Evolutionary conservation across 2,797 vertebrate genomes (phyloP), one percentile per base, ranked within the genome.

Genomic region (Rhinophrynus dorsalis): DNA sequence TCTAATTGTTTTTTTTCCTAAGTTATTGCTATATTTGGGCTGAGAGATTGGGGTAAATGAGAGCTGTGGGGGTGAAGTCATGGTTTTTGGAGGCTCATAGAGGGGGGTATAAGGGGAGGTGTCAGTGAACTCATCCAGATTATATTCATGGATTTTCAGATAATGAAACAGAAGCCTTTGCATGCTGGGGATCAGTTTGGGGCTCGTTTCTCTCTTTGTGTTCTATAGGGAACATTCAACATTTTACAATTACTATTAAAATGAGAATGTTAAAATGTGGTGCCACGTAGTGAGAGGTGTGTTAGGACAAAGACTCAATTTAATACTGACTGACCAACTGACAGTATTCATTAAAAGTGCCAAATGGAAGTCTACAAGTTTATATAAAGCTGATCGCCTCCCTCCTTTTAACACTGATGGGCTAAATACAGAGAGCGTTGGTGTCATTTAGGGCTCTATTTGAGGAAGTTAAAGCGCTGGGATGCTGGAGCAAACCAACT

Each of bases 271-370:
- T 67, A 73, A 61, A 61, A 74, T 57, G 66, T 35, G 56, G 62
- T 74, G 82, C 77, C 78, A 78, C 63, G 71, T 51, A 67, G 51
- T 58, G 76, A 81, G 65, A 73, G 75, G 74, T 60, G 78, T 79
- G 2, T 77, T 75, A 1, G 80, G 79, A 68, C 77, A 75, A 84
- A 81, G 80, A 79, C 68, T 79, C 81, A 76, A 68, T 83, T 79
- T 79, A 69, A 58, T 55, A 60, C 30, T 75, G 78, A 79, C 73
- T 76, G 81, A 76, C 79, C 78, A 55, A 54, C 63, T 42, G 69
- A 20, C 63, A 38, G 79, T 35, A 75, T 75, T 45, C 57, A 74
- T 81, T 77, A 74, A 76, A 62, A 63, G 64, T 66, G 73, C 37
- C 75, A 40, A 64, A 77, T 2, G 11, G 1, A 69, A 77, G 63